phyloP scores from a whole-genome alignment of 2,113 vertebrate species.

The Thalassoma bifasciatum region DNA sequence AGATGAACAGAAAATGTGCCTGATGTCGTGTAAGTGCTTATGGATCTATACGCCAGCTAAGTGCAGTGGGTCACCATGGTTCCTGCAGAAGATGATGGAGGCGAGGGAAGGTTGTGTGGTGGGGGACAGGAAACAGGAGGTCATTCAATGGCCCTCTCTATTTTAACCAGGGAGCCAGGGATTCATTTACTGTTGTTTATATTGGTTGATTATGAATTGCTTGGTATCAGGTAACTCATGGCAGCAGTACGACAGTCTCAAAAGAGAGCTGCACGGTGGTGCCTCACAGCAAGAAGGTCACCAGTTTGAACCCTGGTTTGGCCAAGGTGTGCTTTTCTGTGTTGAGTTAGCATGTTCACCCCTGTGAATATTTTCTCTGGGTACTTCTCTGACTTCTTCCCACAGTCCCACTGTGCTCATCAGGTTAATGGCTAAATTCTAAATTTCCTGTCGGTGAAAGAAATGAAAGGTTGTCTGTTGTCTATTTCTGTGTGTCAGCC shows the following conservation, averaged over 20 bases:
- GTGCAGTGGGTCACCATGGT: slow-evolving; percentile 82
- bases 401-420: no score
- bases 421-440: no score
- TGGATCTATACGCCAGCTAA: slow-evolving; percentile 42
- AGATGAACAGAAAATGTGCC: slow-evolving; percentile 1
- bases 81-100: slow-evolving; percentile 78
- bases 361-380: no score
- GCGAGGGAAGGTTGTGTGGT: slow-evolving; percentile 69
- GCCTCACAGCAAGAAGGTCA: no score
- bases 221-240: background rate
- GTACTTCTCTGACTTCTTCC: no score
- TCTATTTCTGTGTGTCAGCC: no score
- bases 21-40: slow-evolving; percentile 8
- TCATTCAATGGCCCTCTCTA: slow-evolving; percentile 25
- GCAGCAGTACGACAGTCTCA: background rate
- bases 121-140: slow-evolving; percentile 38
- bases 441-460: no score
- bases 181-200: background rate
- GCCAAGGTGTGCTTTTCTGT: no score
- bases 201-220: background rate
- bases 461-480: no score
- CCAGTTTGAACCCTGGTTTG: no score
- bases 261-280: no score
- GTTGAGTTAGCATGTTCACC: no score
- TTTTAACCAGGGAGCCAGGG: slow-evolving; percentile 35